Evolutionary conservation across 2,888 invertebrate species (phyloP).

Genomic region (Priocnemis perturbator): DNA sequence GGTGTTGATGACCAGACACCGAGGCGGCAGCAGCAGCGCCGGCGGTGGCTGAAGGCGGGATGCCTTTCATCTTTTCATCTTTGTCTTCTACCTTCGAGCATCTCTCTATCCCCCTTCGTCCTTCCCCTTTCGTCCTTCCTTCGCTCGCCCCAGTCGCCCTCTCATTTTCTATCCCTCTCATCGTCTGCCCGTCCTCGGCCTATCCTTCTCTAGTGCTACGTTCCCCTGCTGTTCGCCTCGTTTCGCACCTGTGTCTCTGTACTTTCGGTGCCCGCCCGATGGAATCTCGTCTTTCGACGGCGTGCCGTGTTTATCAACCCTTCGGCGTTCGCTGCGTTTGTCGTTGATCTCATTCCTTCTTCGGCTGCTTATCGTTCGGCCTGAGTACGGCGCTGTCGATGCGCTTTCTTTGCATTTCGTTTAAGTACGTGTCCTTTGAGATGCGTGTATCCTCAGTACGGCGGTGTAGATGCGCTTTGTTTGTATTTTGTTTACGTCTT

Average conservation of each 20-base stretch:
- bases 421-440: too few species aligned
- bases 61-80: slow-evolving; percentile 72
- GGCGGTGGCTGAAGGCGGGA: slow-evolving; percentile 69
- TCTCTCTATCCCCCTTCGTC: slow-evolving; percentile 1
- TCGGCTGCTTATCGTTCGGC: too few species aligned
- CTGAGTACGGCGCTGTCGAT: too few species aligned
- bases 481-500: too few species aligned
- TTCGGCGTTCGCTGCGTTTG: too few species aligned
- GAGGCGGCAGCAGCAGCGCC: slow-evolving; percentile 39
- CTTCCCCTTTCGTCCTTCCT: background rate
- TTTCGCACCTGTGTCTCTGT: background rate
- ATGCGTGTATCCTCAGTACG: too few species aligned
- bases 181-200: background rate
- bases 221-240: background rate
- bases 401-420: too few species aligned
- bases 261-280: too few species aligned
- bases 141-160: background rate
- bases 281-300: too few species aligned
- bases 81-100: slow-evolving; percentile 48
- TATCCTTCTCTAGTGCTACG: background rate
- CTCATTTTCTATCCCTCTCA: background rate
- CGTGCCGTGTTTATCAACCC: too few species aligned
- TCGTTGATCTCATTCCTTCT: too few species aligned
- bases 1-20: slow-evolving; percentile 57
- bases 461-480: too few species aligned